These are phyloP conservation scores for Eufriesea mexicana DNA, from an alignment of 1,140 invertebrate species.

Conservation along the genomic window DNA sequence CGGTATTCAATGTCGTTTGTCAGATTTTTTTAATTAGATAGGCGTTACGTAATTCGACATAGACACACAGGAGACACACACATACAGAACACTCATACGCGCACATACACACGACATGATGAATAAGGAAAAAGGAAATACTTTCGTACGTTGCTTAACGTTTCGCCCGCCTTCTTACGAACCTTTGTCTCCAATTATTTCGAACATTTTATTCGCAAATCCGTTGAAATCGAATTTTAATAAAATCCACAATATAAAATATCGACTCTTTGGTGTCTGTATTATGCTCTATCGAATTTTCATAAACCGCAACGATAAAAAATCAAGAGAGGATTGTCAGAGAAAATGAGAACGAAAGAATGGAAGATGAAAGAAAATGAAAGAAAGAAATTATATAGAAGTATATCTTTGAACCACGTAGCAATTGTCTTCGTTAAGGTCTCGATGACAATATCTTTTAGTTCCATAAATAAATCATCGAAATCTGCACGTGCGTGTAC, in stretches of 20 bases:
- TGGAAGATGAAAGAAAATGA: not conserved
- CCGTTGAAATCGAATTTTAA: constrained; percentile 54
- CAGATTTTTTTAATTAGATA: not conserved
- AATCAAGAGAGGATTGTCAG: not conserved
- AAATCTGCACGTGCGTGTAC: not conserved
- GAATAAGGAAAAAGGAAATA: not conserved
- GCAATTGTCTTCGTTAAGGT: constrained; percentile 30
- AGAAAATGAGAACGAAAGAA: not conserved
- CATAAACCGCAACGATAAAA: not conserved
- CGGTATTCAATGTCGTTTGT: not conserved
- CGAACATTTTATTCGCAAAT: constrained; percentile 33
- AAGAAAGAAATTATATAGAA: constrained; percentile 6
- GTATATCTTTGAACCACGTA: constrained; percentile 9
- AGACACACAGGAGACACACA: not conserved
- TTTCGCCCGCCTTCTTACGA: constrained; percentile 35
- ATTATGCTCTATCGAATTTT: not conserved
- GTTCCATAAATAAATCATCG: not conserved
- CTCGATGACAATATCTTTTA: constrained; percentile 33
- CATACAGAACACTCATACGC: too few relatives aligned
- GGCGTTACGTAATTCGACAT: not conserved
- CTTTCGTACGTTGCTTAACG: constrained; percentile 32
- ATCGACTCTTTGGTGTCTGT: constrained; percentile 22
- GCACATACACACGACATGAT: not conserved
- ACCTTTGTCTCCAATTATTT: constrained; percentile 38
- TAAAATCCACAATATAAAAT: constrained; percentile 53